These are phyloP conservation scores for Poecilia gillii DNA, from an alignment of 2,797 vertebrate genomes.

Conservation along the genomic window DNA sequence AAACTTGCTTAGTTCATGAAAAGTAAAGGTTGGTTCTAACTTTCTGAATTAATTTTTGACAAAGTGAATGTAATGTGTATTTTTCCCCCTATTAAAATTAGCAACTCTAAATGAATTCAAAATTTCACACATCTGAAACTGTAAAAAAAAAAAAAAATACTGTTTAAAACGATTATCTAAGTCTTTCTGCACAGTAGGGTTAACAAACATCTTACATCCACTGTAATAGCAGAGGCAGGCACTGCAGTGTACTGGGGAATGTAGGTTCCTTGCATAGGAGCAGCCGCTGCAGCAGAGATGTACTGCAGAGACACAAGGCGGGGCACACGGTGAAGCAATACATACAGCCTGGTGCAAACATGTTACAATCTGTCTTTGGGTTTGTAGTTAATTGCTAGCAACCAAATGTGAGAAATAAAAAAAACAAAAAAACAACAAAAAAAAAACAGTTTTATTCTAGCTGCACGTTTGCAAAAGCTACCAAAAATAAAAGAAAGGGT, in stretches of 20 bases:
- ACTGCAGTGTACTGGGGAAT: conserved; percentile 99
- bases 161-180: not conserved
- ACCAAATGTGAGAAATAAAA: not conserved
- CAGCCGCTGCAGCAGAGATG: conserved; percentile 96
- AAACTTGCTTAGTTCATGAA: not conserved
- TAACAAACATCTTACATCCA: conserved; percentile 89
- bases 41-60: not conserved
- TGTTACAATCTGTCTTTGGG: conserved; percentile 1
- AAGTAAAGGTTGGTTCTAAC: not conserved
- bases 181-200: not conserved
- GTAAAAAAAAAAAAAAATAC: not conserved
- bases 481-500: not conserved
- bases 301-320: conserved; percentile 84
- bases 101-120: not conserved
- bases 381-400: not conserved
- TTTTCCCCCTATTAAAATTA: not conserved
- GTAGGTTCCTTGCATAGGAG: conserved; percentile 99
- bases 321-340: not conserved
- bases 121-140: not conserved
- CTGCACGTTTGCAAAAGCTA: not conserved
- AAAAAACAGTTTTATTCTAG: not conserved
- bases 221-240: conserved; percentile 98
- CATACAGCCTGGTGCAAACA: conserved; percentile 7
- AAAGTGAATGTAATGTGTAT: not conserved
- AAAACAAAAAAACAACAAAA: no score